Evolutionary conservation across 2,113 vertebrate species (phyloP), one percentile per base, ranked within the genome.

Genomic region (Pelodiscus sinensis): DNA sequence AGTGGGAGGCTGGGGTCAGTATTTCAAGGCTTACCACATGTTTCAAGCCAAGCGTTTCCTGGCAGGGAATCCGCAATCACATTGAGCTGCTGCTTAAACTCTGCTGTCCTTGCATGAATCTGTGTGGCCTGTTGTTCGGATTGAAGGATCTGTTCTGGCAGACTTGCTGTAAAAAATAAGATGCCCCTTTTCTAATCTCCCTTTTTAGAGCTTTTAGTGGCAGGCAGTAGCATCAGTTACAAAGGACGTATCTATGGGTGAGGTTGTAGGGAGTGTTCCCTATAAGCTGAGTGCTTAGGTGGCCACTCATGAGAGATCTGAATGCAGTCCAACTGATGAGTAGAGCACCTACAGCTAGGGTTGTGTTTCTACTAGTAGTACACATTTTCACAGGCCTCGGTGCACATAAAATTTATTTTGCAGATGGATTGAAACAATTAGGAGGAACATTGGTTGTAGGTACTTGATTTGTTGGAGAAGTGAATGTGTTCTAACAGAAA

Each of bases 31-130:
- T 81, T 92, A 73, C 85, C 62, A 75, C 87, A 87, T 82, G 55
- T 65, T 79, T 75, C 90, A 94, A 94, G 87, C 89, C 86, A 85
- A 93, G 92, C 22, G 6, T 80, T 92, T 88, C 21, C 80, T 93
- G 82, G 80, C 87, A 1, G 11, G 71, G 60, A 93, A 57, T 95
- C 77, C 38, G 68, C 83, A 90, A 89, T 90, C 92, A 86, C 31
- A 91, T 1, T 87, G 51, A 92, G 80, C 65, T 87, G 35, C 88
- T 92, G 55, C 86, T 91, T 86, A 50, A 80, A 29, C 22, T 57
- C 52, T 84, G 52, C 82, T 94, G 77, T 80, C 80, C 89, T 93
- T 27, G 62, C 82, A 78, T 88, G 77, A 90, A 57, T 90, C 86
- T 68, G 65, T 54, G 90, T 54, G 90, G 38, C 71, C 79, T 29